These are phyloP conservation scores for Scomber colias DNA, from an alignment of 2,113 vertebrate species.

Conservation along the genomic window DNA sequence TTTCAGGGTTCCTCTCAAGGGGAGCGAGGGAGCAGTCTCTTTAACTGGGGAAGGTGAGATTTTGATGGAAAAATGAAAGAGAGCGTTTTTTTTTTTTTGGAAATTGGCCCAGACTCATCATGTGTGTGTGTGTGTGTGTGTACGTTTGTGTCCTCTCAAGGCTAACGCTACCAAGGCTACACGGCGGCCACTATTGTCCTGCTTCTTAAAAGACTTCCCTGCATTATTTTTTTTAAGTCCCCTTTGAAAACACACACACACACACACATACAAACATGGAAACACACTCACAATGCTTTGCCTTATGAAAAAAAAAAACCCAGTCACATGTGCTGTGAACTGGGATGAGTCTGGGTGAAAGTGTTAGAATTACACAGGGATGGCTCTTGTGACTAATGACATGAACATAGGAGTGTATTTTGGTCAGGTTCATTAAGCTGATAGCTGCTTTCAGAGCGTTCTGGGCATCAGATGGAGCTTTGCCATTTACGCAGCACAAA, in stretches of 20 bases:
- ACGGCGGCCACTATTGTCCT: constrained; percentile 49
- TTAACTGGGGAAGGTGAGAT: constrained; percentile 73
- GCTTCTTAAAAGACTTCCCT: constrained; percentile 39
- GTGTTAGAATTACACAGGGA: not conserved
- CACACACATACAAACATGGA: constrained; percentile 23
- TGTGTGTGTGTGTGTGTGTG: constrained; percentile 12
- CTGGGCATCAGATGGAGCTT: no score
- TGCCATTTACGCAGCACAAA: no score
- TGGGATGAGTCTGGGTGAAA: not conserved
- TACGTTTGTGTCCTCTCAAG: constrained; percentile 57
- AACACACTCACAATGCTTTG: constrained; percentile 16
- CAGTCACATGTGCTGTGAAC: not conserved
- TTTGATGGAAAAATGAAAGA: constrained; percentile 77
- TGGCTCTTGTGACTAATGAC: no score
- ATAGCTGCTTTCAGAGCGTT: not conserved
- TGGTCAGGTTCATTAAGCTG: not conserved
- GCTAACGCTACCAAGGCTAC: constrained; percentile 68
- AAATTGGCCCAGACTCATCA: constrained; percentile 37
- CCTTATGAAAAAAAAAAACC: constrained; percentile 15
- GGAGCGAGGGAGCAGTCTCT: constrained; percentile 61
- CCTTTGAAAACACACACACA: constrained; percentile 41
- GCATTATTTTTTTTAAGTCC: constrained; percentile 38
- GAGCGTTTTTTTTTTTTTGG: constrained; percentile 39
- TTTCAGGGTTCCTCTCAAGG: constrained; percentile 71
- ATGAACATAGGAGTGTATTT: not conserved